These are phyloP conservation scores for Nycticorax nycticorax DNA, from an alignment of 2,113 vertebrate species.

Conservation along the genomic window DNA sequence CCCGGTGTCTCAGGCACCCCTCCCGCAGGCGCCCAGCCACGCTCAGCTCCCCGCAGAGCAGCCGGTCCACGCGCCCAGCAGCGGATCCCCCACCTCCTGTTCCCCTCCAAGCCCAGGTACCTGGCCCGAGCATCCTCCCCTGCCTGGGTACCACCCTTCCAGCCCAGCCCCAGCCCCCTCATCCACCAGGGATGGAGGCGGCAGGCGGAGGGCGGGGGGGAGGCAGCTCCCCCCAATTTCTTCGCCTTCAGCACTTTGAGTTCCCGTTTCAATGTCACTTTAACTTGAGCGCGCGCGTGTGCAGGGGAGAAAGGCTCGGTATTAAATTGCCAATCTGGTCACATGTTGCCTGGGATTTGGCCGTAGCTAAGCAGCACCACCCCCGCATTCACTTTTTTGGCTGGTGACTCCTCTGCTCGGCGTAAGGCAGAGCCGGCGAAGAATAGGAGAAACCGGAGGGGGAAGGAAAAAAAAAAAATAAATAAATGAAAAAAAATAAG, in stretches of 20 bases:
- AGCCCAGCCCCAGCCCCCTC: neutral
- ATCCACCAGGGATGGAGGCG: neutral
- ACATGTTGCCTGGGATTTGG: conserved; percentile 53
- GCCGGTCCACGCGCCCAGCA: neutral
- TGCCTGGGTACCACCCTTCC: neutral
- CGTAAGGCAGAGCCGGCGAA: conserved; percentile 35
- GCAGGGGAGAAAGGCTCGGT: neutral
- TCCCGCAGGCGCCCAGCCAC: neutral
- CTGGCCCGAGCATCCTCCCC: neutral
- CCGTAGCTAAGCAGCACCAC: conserved; percentile 56
- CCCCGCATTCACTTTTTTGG: conserved; percentile 42
- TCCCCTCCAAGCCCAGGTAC: neutral
- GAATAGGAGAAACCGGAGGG: conserved; percentile 18
- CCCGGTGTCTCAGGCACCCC: rapidly evolving
- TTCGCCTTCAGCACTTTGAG: neutral
- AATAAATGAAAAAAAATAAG: neutral
- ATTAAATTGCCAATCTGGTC: conserved; percentile 40
- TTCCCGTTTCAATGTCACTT: conserved; percentile 46
- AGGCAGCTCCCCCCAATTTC: neutral
- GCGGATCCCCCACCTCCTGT: neutral
- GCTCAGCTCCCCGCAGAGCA: neutral
- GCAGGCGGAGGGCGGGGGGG: rapidly evolving
- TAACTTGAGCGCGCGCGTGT: neutral
- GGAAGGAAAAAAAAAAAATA: neutral
- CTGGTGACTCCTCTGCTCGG: conserved; percentile 56